phyloP scores from a whole-genome alignment of 2,113 vertebrate genomes.

The Podiceps cristatus region DNA sequence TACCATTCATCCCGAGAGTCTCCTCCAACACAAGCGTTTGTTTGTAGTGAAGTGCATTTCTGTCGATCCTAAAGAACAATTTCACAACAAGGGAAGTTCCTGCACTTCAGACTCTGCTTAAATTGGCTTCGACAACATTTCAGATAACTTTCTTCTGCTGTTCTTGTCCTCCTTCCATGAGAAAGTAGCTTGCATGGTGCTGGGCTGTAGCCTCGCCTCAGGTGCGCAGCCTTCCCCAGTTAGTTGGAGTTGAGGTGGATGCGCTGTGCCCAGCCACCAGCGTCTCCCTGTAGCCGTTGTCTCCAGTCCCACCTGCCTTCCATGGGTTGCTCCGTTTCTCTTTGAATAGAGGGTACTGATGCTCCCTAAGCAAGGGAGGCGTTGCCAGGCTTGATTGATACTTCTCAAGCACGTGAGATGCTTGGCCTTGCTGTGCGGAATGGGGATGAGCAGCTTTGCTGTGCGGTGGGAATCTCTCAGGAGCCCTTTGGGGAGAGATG shows the following conservation, averaged over 20 bases:
- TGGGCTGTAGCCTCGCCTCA: neutral
- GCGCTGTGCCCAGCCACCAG: neutral
- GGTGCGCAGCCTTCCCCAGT: neutral
- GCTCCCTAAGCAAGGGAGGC: neutral
- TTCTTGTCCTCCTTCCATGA: no score
- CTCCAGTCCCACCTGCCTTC: neutral
- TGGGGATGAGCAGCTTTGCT: neutral
- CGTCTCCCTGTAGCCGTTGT: neutral
- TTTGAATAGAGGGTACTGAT: neutral
- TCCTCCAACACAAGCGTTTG: slow-evolving; percentile 32
- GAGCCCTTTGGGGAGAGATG: neutral
- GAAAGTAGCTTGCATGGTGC: neutral
- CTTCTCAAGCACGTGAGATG: neutral
- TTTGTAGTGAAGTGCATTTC: slow-evolving; percentile 39
- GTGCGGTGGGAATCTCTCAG: neutral
- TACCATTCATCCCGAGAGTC: slow-evolving; percentile 44
- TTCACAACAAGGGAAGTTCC: slow-evolving; percentile 54
- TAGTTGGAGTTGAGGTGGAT: neutral
- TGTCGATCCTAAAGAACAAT: neutral
- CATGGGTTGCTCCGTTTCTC: neutral
- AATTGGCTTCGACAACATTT: neutral
- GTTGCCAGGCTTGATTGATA: neutral
- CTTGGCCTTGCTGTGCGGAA: neutral
- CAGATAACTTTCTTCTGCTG: neutral
- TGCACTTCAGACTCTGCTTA: slow-evolving; percentile 37